Evolutionary conservation across 1,140 invertebrate genomes (phyloP).

Genomic region (Zophobas atratus): DNA sequence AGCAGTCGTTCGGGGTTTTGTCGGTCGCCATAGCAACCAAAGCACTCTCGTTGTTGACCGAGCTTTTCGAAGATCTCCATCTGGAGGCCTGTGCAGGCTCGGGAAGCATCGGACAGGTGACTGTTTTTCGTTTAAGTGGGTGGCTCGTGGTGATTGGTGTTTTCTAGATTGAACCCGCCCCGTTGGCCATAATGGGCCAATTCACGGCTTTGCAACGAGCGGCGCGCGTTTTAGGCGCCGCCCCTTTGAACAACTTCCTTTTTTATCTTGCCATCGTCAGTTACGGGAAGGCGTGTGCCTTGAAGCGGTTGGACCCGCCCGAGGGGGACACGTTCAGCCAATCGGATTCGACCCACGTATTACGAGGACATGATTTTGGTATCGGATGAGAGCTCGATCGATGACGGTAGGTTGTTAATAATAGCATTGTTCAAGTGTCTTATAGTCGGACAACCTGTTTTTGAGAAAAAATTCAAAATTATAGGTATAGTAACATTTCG

Average conservation of each 20-base stretch:
- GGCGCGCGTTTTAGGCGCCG: constrained; percentile 76
- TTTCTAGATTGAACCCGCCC: constrained; percentile 70
- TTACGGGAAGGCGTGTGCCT: constrained; percentile 89
- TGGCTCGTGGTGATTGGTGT: background rate
- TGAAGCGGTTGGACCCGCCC: constrained; percentile 84
- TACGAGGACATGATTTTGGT: constrained; percentile 93
- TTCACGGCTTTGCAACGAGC: constrained; percentile 79
- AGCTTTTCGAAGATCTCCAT: constrained; percentile 79
- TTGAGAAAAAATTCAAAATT: no score
- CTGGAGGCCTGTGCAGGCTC: constrained; percentile 69
- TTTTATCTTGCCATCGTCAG: constrained; percentile 90
- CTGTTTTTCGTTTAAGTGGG: background rate
- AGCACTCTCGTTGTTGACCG: constrained; percentile 77
- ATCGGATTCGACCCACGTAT: constrained; percentile 93
- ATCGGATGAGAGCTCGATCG: constrained; percentile 89
- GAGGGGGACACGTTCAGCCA: constrained; percentile 87
- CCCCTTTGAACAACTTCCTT: constrained; percentile 83
- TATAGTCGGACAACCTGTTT: no score
- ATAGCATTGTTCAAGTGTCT: no score
- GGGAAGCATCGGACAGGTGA: constrained; percentile 58
- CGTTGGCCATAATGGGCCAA: constrained; percentile 73
- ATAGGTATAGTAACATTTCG: no score
- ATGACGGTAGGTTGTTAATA: constrained; percentile 74
- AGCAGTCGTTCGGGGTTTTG: constrained; percentile 87
- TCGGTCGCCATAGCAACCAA: constrained; percentile 86